phyloP scores from a whole-genome alignment of 2,888 invertebrate species.

The Pogonocherus hispidulus region DNA sequence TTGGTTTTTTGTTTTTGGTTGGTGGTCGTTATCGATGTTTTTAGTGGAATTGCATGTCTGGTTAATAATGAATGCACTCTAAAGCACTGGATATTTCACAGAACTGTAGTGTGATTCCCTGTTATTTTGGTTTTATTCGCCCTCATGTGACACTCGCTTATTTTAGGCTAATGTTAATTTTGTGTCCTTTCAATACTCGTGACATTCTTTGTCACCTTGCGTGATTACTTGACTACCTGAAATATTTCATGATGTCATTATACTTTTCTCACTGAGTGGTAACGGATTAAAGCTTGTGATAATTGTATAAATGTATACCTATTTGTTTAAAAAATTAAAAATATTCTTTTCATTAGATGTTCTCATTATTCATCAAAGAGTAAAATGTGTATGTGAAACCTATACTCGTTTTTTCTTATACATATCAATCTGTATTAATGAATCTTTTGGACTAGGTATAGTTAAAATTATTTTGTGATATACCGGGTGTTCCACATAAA shows the following conservation, averaged over 20 bases:
- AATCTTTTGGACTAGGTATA: no score
- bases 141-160: slow-evolving; percentile 35
- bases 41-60: slow-evolving; percentile 68
- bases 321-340: no score
- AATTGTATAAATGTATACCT: no score
- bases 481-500: no score
- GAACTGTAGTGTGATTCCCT: slow-evolving; percentile 65
- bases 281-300: not conserved
- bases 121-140: slow-evolving; percentile 61
- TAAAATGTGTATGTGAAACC: no score
- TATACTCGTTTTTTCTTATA: no score
- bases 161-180: slow-evolving; percentile 37
- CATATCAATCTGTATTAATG: no score
- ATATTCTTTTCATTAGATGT: no score
- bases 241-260: not conserved
- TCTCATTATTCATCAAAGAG: no score
- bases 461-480: no score
- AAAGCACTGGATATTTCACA: slow-evolving; percentile 65
- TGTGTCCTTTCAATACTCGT: slow-evolving; percentile 15
- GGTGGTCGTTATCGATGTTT: slow-evolving; percentile 68
- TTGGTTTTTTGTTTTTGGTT: slow-evolving; percentile 56
- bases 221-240: not conserved
- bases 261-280: not conserved
- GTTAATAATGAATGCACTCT: slow-evolving; percentile 65
- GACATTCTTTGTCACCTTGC: not conserved